Evolutionary conservation across 2,888 invertebrate genomes (phyloP), one percentile per base, ranked within the genome.

Genomic region (Volucella inflata): DNA sequence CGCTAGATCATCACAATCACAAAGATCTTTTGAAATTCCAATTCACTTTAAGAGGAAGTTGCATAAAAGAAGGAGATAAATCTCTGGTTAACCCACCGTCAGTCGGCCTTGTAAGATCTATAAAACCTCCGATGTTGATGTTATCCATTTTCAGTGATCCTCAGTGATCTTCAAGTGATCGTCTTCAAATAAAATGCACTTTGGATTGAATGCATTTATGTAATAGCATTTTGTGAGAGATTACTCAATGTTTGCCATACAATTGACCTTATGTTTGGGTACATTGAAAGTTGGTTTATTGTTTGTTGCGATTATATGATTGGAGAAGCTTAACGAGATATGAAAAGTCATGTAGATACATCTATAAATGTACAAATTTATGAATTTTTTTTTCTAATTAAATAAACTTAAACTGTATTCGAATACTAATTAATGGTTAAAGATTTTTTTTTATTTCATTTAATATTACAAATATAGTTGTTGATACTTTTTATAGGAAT

Each of bases 251-350:
- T 46, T 60, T 17, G 40, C 48, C 48, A 21, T 16, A 59, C 50
- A 50, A 48, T 42, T 81, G 77, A 82, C 67, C 67, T 72, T 72
- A 68, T 51, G 53, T 65, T 60, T 51, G 38, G 60, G 76, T 67
- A 50, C 46, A 21, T 17, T 55, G 48, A 10, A 40, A 14, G 40
- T 55, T 51, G 11, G 8, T 10, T 38, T 11, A 11, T 8, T 57
- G 59, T 38, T 59, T 44, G 16, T 51, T 59, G 59, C 16, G 8
- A 17, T 48, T 53, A 10, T n/a, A n/a, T 55, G 55, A 12, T 9
- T 30, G 30, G 30, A 30, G 30, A 30, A 30, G 30, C 30, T 4
- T 6, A 30, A 30, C 2, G 6, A 30, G 30, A 30, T 30, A 30
- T 30, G 6, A 30, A 6, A 30, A 30, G 6, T 30, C 30, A 30